Evolutionary conservation across 2,797 vertebrate genomes (phyloP).

Genomic region (Enteromius anoplus): DNA sequence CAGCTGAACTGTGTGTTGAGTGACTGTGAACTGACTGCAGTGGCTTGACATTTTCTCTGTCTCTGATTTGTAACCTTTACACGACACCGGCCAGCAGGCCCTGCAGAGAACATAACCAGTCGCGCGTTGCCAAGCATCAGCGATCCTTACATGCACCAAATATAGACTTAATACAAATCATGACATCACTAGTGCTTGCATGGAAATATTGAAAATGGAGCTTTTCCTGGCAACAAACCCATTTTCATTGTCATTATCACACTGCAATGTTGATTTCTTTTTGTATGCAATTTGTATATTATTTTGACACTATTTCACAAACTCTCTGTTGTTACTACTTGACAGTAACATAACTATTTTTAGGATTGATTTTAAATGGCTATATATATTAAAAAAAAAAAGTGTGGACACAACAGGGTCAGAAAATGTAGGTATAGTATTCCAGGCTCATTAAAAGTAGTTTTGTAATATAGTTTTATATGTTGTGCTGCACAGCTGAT

Average conservation of each 20-base stretch:
- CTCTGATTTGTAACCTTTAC: conserved; percentile 73
- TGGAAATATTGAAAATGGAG: background rate
- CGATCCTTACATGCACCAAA: background rate
- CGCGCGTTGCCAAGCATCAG: background rate
- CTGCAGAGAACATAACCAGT: conserved; percentile 65
- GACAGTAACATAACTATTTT: background rate
- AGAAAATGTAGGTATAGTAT: no score
- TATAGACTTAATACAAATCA: background rate
- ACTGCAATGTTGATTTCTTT: background rate
- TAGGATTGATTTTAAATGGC: background rate
- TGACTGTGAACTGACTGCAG: conserved; percentile 39
- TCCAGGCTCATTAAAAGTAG: background rate
- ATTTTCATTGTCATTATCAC: background rate
- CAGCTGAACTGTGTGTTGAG: conserved; percentile 25
- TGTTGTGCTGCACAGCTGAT: background rate
- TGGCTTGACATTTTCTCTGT: conserved; percentile 67
- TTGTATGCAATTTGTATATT: background rate
- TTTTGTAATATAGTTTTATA: background rate
- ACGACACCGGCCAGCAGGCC: conserved; percentile 55
- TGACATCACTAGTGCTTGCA: background rate
- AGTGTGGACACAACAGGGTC: background rate
- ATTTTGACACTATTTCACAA: background rate
- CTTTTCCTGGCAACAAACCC: background rate
- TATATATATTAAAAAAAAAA: no score
- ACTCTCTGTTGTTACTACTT: background rate